Percentiles rank a stretch among this genome's conserved stretches.
These are phyloP conservation scores for Opisthograptis luteolata DNA, from an alignment of 2,888 invertebrate species.

Conservation along the genomic window DNA sequence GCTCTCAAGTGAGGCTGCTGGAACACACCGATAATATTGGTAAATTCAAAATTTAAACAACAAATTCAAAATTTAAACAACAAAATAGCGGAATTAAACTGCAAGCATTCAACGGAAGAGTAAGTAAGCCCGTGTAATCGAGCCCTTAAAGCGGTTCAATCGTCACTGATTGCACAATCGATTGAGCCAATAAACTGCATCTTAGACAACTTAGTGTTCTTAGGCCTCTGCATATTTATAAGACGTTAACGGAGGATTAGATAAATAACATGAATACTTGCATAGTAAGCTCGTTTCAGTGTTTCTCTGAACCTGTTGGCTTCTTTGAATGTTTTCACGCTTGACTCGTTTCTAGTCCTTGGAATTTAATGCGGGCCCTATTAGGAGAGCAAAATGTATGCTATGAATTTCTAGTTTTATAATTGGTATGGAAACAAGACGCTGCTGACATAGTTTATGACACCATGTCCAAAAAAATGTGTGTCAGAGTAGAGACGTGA, in stretches of 20 bases:
- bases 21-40: too few species aligned
- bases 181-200: constrained; percentile 48
- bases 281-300: constrained; percentile 41
- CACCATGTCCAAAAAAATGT: too few species aligned
- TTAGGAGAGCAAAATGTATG: not conserved
- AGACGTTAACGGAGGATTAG: constrained; percentile 55
- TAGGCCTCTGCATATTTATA: constrained; percentile 58
- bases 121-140: constrained; percentile 6
- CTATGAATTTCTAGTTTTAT: not conserved
- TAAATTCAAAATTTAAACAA: too few species aligned
- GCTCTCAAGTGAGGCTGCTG: too few species aligned
- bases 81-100: too few species aligned
- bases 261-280: constrained; percentile 47
- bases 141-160: constrained; percentile 33
- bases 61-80: too few species aligned
- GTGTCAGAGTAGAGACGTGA: too few species aligned
- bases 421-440: not conserved
- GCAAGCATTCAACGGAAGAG: too few species aligned
- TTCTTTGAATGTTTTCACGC: constrained; percentile 20
- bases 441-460: not conserved
- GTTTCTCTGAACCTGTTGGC: constrained; percentile 28
- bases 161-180: constrained; percentile 50
- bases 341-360: constrained; percentile 12
- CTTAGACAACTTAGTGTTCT: constrained; percentile 54
- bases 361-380: constrained; percentile 6